phyloP scores from a whole-genome alignment of 2,888 invertebrate genomes.

The Spatulosminthurus flaviceps region DNA sequence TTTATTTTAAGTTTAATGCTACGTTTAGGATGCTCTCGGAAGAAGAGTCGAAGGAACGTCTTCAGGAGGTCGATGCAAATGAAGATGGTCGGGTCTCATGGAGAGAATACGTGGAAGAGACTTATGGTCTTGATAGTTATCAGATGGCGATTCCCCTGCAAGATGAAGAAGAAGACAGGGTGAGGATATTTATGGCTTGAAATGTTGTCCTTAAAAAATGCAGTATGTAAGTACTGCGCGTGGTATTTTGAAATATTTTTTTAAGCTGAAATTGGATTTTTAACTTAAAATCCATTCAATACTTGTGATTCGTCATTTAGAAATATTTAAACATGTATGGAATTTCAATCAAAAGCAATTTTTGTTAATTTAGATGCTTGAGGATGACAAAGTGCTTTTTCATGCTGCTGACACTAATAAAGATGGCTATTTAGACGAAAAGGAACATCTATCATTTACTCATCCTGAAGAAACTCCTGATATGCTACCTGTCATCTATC shows the following conservation, averaged over 20 bases:
- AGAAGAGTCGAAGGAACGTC: constrained; percentile 86
- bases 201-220: too few relatives aligned
- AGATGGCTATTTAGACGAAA: constrained; percentile 78
- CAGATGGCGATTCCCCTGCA: constrained; percentile 63
- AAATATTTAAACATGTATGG: too few relatives aligned
- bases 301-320: too few relatives aligned
- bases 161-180: constrained; percentile 64
- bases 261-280: too few relatives aligned
- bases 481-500: constrained; percentile 82
- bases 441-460: constrained; percentile 88
- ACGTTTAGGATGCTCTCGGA: constrained; percentile 77
- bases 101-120: constrained; percentile 88
- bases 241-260: too few relatives aligned
- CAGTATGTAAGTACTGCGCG: too few relatives aligned
- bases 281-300: too few relatives aligned
- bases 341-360: too few relatives aligned
- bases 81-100: constrained; percentile 84
- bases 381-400: constrained; percentile 88
- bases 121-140: constrained; percentile 78
- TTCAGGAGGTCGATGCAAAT: constrained; percentile 86
- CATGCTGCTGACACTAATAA: constrained; percentile 82
- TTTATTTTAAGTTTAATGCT: neutral
- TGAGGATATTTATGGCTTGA: too few relatives aligned
- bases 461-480: constrained; percentile 92
- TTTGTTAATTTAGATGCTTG: constrained; percentile 66